Conservation (phyloP, 2,113 vertebrate species). For the Salvelinus fontinalis region DNA sequence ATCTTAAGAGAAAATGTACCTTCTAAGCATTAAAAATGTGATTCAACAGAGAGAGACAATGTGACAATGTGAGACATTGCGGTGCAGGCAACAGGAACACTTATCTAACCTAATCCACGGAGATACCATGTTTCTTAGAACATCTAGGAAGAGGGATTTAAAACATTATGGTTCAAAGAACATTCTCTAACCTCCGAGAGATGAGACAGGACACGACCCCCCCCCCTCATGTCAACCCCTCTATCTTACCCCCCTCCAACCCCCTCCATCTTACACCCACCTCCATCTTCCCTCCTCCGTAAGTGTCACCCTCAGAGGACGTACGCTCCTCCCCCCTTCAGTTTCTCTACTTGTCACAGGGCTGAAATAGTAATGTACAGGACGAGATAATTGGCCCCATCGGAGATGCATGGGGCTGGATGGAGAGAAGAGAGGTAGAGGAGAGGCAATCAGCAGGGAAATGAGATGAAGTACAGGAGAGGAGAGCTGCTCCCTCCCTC, state of each 20-base stretch:
- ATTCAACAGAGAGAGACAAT: not conserved
- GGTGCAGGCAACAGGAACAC: not conserved
- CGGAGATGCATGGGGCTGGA: conserved; percentile 17
- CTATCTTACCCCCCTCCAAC: not conserved
- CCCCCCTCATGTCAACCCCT: not conserved
- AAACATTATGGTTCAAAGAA: not conserved
- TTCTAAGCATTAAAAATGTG: not conserved
- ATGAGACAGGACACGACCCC: not conserved
- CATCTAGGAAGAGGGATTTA: not conserved
- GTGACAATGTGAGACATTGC: not conserved
- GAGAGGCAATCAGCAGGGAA: conserved; percentile 27
- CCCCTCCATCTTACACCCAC: too few species aligned
- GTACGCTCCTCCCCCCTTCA: not conserved
- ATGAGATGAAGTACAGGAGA: not conserved
- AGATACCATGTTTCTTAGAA: not conserved
- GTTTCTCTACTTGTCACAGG: conserved; percentile 12
- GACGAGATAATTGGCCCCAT: conserved; percentile 60
- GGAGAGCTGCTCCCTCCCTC: too few species aligned
- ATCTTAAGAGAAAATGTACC: not conserved
- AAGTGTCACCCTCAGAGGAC: not conserved
- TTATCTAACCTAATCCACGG: not conserved
- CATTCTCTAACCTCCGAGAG: not conserved
- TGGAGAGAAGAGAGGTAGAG: conserved; percentile 16
- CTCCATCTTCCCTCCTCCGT: not conserved
- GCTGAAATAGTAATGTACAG: conserved; percentile 18